These are phyloP conservation scores for Artibeus lituratus DNA, from an alignment of 2,797 vertebrate species.

Conservation along the genomic window DNA sequence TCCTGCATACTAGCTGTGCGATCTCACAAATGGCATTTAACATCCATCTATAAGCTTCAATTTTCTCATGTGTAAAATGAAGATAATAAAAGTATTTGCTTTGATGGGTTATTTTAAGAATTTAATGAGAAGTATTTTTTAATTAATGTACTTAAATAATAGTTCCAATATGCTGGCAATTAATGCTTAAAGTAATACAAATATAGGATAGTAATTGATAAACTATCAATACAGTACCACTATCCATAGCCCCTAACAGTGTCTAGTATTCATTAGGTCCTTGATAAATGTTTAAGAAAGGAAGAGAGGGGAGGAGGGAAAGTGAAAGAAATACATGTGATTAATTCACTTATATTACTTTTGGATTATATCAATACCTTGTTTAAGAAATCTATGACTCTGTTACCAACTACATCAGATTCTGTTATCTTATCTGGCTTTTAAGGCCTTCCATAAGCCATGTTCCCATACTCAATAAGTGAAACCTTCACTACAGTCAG, in stretches of 20 bases:
- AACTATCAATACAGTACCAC: neutral
- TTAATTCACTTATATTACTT: conserved; percentile 1
- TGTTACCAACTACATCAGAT: neutral
- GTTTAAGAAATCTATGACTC: conserved; percentile 4
- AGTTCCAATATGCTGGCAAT: neutral
- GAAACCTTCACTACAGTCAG: neutral
- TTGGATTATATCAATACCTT: neutral
- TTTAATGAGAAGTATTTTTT: neutral
- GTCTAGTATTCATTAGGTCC: neutral
- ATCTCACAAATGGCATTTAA: neutral
- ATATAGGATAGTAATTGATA: neutral
- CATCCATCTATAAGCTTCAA: neutral
- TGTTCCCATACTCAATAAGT: neutral
- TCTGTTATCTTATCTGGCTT: neutral
- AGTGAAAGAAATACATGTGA: neutral
- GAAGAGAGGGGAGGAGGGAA: neutral
- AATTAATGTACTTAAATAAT: neutral
- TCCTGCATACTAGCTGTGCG: neutral
- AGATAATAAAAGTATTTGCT: neutral
- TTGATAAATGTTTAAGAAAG: neutral
- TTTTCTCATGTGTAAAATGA: neutral
- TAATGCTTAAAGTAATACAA: neutral
- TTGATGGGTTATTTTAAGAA: neutral
- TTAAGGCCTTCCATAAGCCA: neutral
- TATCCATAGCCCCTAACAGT: neutral